Evolutionary conservation across 2,888 invertebrate species (phyloP), one percentile per base, ranked within the genome.

Genomic region (Chrysina gloriosa): DNA sequence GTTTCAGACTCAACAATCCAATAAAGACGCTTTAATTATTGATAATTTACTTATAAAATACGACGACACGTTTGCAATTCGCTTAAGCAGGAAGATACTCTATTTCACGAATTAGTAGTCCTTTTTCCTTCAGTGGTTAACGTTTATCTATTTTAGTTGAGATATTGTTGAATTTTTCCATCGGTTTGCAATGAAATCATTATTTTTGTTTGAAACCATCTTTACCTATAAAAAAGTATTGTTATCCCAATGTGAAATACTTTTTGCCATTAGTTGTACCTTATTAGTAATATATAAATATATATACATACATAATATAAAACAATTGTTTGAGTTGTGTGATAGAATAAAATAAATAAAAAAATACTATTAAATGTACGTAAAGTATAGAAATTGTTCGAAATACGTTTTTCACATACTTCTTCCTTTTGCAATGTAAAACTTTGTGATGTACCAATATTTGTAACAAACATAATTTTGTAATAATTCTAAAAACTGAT

Each of bases 261-360:
- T 68, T 68, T 68, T 63, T 54, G 67, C 67, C 67, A 68, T 68
- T 68, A 68, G 67, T 52, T 52, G 67, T 68, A 68, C 67, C 67
- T 68, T 68, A 68, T 63, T 63, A 68, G 67, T 42, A 63, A 63
- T 52, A 54, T 50, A 50, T 52, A 42, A 27, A 39, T 61, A n/a
- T 42, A 61, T 48, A 63, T 64, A 52, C 50, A 50, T 36, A 64
- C 47, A 52, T 64, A 64, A 36, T 36, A 48, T 50, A 61, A 58
- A 42, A 61, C 25, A 27, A 61, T 61, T 61, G 42, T 61, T 61
- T 64, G 52, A 52, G 64, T 66, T 66, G 65, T 65, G 65, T 65
- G 65, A 65, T 65, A 65, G 65, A 39, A 45, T 47, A 45, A 52
- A 45, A 29, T 25, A 36, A 56, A 39, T 39, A 21, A 11, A 58